phyloP scores from a whole-genome alignment of 1,140 invertebrate species.

The Papilio polytes region DNA sequence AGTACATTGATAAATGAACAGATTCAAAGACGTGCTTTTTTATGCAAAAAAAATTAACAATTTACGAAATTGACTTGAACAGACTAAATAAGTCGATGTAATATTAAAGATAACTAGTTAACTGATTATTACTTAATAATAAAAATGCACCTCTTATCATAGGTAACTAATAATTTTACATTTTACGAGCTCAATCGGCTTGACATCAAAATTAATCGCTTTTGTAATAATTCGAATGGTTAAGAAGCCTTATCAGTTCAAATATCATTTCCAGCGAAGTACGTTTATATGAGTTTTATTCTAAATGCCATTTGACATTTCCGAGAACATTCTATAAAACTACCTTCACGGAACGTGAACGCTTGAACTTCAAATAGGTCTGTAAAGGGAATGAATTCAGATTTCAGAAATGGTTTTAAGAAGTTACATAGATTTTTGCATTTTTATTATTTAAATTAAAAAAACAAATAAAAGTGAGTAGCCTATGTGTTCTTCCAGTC shows the following conservation, averaged over 20 bases:
- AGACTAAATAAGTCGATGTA: no score
- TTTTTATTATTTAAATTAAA: not conserved
- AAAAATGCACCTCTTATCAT: not conserved
- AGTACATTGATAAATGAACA: no score
- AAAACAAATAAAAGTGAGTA: no score
- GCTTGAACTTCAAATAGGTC: not conserved
- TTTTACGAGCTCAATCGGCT: not conserved
- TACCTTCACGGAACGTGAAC: not conserved
- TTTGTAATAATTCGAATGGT: not conserved
- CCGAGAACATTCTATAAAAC: constrained; percentile 3
- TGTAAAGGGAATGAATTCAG: not conserved
- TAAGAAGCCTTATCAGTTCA: constrained; percentile 2
- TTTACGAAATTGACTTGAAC: no score
- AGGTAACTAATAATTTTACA: not conserved
- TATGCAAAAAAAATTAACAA: no score
- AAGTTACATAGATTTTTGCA: not conserved
- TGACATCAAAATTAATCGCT: not conserved
- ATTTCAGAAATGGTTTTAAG: not conserved
- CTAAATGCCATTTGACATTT: constrained; percentile 5
- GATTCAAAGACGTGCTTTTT: no score
- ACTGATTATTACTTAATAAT: not conserved
- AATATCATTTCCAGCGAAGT: not conserved
- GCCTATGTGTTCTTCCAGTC: no score
- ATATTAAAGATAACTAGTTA: no score
- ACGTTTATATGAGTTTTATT: constrained; percentile 1